Base-by-base conservation (phyloP, 2,797 vertebrate genomes). In the Gymnoscopelus microlampas region DNA sequence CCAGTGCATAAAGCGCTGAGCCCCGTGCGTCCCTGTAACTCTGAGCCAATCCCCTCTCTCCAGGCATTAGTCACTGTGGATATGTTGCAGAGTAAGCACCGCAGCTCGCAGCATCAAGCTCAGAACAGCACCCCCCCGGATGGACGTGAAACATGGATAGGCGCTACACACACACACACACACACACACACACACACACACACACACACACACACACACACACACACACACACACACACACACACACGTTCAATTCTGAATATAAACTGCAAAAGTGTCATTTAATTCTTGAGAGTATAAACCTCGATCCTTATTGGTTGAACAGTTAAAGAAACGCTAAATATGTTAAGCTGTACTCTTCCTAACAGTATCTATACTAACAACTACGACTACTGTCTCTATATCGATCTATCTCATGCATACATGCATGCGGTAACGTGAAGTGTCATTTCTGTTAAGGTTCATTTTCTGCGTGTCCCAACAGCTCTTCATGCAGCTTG, bases 401-500 rank as follows among this genome's bases (percentile, higher is more conserved):
- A 8, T 13, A 48, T 9, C 10, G 24, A 14, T 24, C 57, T 24
- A 8, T n/a, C 53, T 35, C 26, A 53, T 12, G 14, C 51, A 54
- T 53, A 50, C 35, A 50, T 14, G 19, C 50, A 53, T 12, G 8
- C 3, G 49, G 54, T 3, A 60, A 32, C 24, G 3, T 48, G 39
- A 53, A 54, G 53, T 35, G 9, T 61, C 44, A 55, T 6, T n/a
- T 71, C 61, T 53, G 29, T 59, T 11, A 12, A 8, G 39, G 39
- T 44, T 44, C 7, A 44, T 44, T 9, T 44, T 6, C 62, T 77
- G 50, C 47, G 13, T 48, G 10, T 29, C 19, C 49, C 53, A n/a
- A 23, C 85, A 98, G 97, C 96, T 99, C 76, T 99, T 98, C 78
- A 98, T 97, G 96, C 97, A 98, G 91, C 92, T 99, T 62, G 96